Base-by-base conservation (phyloP, 2,113 vertebrate genomes). In the Pedionomus torquatus region DNA sequence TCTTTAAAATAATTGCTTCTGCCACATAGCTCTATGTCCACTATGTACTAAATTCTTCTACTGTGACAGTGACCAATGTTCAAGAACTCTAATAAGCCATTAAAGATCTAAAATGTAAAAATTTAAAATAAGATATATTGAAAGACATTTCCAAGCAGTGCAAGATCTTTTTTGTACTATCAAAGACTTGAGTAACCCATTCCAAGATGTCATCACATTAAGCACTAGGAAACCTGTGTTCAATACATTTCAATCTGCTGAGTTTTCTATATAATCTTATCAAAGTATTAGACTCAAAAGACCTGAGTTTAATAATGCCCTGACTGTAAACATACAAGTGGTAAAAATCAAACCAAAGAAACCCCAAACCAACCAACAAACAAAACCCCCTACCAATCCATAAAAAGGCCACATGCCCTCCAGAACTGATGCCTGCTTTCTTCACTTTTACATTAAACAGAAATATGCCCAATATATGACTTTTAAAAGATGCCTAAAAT, bases 361-460 rank as follows among this genome's bases (percentile, higher is more conserved):
- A 14, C 51, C 44, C 44, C 57, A 61, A 14, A 55, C 18, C 4
- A 18, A n/a, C 1, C 25, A 23, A 25, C 55, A 60, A 7, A 54
- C 10, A 10, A 9, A 24, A 2, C 1, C 10, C 20, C 7, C 51
- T 41, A 41, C 4, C 13, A 4, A 4, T 2, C 13, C 33, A 18
- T 26, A 72, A 8, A n/a, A 58, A 37, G 2, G 1, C 4, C 10
- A 43, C 0, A 1, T 2, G 20, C 24, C 7, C 24, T 63, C 41
- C n/a, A 66, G 24, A 83, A 57, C 1, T 8, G 4, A 55, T 17
- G 7, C 4, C 23, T 78, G 44, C 7, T 44, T 39, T 81, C 44
- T 84, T 61, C 35, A 48, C 17, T 68, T 85, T 23, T 49, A 20
- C 4, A 7, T 24, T 51, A 71, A 37, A 71, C 1, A 68, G 9